These are phyloP conservation scores for Hozukius guyotensis DNA, from an alignment of 2,797 vertebrate species.

Conservation along the genomic window DNA sequence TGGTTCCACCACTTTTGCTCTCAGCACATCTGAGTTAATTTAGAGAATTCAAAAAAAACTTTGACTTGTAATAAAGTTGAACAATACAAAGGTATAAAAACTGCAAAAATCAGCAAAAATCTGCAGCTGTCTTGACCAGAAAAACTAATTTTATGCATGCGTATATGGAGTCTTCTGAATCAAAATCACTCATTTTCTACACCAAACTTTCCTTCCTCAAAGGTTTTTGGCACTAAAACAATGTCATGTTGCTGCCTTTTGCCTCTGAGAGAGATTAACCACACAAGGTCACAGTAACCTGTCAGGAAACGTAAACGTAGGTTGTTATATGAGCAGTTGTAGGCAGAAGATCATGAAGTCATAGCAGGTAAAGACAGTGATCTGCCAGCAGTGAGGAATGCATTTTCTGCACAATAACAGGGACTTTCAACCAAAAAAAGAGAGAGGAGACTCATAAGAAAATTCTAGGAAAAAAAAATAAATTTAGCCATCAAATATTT, in stretches of 20 bases:
- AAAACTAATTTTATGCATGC: fast-evolving
- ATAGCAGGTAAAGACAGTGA: not conserved
- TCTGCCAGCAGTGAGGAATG: not conserved
- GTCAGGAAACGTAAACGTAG: not conserved
- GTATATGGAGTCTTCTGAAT: no score
- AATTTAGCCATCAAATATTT: not conserved
- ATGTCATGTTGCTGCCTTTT: not conserved
- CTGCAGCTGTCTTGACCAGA: no score
- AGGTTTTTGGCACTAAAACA: not conserved
- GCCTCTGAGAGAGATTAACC: not conserved
- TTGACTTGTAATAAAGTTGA: no score
- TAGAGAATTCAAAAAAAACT: no score
- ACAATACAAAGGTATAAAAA: no score
- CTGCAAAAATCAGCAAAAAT: no score
- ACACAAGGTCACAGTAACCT: not conserved
- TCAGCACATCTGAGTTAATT: no score
- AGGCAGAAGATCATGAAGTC: not conserved
- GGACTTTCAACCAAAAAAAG: not conserved
- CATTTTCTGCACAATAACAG: not conserved
- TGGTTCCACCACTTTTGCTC: no score
- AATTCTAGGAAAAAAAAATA: not conserved
- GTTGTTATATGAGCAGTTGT: not conserved
- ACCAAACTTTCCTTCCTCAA: no score
- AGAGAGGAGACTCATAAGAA: not conserved
- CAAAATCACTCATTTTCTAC: no score